Conservation (phyloP, 1,140 invertebrate genomes). For the Magallana ariakensis region DNA sequence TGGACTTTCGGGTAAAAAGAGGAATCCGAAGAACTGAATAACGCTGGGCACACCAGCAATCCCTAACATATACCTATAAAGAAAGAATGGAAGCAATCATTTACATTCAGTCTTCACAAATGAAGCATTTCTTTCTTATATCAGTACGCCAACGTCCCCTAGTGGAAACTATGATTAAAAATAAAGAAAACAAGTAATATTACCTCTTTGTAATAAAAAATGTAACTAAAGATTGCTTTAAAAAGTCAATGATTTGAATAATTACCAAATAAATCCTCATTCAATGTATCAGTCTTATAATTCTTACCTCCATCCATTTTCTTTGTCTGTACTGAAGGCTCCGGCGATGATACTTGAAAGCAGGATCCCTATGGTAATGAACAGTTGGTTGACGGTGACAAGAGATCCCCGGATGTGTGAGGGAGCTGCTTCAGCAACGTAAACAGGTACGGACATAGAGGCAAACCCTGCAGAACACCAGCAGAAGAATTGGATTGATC, state of each 20-base stretch:
- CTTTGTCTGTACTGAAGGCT: constrained; percentile 78
- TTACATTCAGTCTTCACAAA: no score
- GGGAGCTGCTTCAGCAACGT: constrained; percentile 83
- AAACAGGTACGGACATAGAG: constrained; percentile 84
- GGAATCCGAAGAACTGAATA: constrained; percentile 74
- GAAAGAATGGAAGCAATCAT: constrained; percentile 29
- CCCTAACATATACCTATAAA: constrained; percentile 77
- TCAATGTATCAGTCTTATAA: no score
- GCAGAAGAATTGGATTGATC: not conserved
- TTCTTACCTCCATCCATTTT: constrained; percentile 73
- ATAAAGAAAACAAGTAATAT: no score
- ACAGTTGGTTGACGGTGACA: constrained; percentile 83
- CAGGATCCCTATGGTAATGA: constrained; percentile 83
- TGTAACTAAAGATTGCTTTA: no score
- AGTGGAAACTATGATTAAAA: no score
- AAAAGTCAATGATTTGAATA: no score
- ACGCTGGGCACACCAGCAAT: constrained; percentile 72
- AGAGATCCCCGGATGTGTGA: constrained; percentile 81
- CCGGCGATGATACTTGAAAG: constrained; percentile 82
- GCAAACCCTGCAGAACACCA: constrained; percentile 80
- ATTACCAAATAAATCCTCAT: no score
- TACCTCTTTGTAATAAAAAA: no score
- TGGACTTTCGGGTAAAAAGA: constrained; percentile 76
- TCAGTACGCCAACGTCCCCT: no score
- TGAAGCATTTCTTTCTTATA: no score